A percentile compares a stretch with the other conserved stretches of the same genome.
Evolutionary conservation across 2,113 vertebrate species (phyloP).

Genomic region (Chionis minor): DNA sequence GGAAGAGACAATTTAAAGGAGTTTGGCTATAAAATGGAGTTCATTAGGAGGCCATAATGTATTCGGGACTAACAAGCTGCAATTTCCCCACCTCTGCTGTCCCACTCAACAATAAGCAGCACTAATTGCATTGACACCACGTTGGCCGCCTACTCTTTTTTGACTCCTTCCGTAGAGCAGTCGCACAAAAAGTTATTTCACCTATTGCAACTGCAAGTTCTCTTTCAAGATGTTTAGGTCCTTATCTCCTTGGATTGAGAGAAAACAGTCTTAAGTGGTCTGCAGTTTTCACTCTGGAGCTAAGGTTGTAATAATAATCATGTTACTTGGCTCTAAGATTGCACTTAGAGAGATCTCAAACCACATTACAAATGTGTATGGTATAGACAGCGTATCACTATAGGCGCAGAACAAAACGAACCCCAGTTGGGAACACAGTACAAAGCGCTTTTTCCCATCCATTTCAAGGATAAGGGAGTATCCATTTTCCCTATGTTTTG

Average conservation of each 20-base stretch:
- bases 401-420: neutral
- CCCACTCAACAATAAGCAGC: slow-evolving; percentile 3
- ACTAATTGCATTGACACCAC: neutral
- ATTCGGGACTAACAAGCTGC: slow-evolving; percentile 67
- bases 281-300: neutral
- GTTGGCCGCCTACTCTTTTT: neutral
- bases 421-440: neutral
- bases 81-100: slow-evolving; percentile 53
- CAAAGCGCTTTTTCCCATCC: neutral
- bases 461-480: neutral
- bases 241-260: neutral
- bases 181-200: neutral
- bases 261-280: neutral
- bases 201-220: neutral
- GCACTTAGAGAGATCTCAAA: neutral
- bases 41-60: slow-evolving; percentile 86
- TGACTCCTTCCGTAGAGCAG: neutral
- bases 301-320: neutral
- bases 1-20: slow-evolving; percentile 80
- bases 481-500: neutral
- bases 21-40: slow-evolving; percentile 77
- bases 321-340: neutral
- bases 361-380: neutral
- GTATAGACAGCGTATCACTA: neutral
- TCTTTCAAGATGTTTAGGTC: neutral